phyloP scores from a whole-genome alignment of 92 coral and sea anemone species.

The Palythoa grandiflora region DNA sequence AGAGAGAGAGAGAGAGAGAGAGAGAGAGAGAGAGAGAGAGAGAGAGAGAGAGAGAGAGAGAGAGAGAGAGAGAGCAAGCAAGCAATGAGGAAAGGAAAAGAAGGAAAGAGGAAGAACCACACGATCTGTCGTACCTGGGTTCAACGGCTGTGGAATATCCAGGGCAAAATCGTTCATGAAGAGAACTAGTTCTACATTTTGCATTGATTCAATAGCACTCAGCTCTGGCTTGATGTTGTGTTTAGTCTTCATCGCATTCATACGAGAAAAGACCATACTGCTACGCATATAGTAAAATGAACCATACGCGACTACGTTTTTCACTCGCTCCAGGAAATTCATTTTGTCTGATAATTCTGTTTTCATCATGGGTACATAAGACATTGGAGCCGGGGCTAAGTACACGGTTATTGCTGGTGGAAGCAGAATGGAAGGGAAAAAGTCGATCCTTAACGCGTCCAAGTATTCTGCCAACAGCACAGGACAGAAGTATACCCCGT shows the following conservation, averaged over 20 bases:
- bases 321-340: conserved; percentile 43
- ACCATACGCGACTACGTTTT: conserved; percentile 25
- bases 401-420: neutral
- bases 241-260: conserved; percentile 51
- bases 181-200: conserved; percentile 65
- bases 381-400: conserved; percentile 51
- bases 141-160: conserved; percentile 75
- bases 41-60: no score
- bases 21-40: no score
- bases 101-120: no score
- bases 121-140: conserved; percentile 65
- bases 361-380: conserved; percentile 51
- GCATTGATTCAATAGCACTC: conserved; percentile 47
- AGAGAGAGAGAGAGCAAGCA: no score
- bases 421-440: conserved; percentile 8
- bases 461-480: conserved; percentile 34
- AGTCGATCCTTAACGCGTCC: conserved; percentile 45
- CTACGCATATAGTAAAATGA: neutral
- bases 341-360: conserved; percentile 48
- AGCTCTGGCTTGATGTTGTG: conserved; percentile 71
- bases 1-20: no score
- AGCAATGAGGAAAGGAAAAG: no score
- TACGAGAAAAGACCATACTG: neutral
- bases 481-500: conserved; percentile 20
- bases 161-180: conserved; percentile 64